phyloP scores from a whole-genome alignment of 2,888 invertebrate species.

The Agrotis exclamationis region DNA sequence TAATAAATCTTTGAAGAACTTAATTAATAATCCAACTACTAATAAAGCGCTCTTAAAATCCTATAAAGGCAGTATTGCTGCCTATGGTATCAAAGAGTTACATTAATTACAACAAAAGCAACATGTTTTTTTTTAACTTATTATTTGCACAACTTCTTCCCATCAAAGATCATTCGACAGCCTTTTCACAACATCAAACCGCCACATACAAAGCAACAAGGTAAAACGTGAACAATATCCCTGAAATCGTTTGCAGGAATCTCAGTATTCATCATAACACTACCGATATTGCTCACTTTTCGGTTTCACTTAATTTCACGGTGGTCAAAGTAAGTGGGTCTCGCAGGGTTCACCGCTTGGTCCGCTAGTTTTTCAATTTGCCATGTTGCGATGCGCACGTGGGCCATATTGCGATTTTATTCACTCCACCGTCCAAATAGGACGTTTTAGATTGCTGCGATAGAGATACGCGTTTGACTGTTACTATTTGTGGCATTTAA shows the following conservation, averaged over 20 bases:
- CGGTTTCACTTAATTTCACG: constrained; percentile 74
- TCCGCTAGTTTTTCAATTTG: constrained; percentile 76
- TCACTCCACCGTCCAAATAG: constrained; percentile 65
- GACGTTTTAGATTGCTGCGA: constrained; percentile 63
- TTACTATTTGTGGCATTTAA: constrained; percentile 51
- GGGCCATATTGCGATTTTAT: constrained; percentile 77
- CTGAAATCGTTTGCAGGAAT: constrained; percentile 25
- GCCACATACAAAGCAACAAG: not conserved
- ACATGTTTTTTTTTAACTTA: no score
- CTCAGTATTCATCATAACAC: constrained; percentile 56
- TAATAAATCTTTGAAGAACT: not conserved
- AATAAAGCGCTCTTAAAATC: no score
- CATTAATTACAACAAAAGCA: no score
- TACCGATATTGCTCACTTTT: constrained; percentile 61
- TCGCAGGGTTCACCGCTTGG: constrained; percentile 63
- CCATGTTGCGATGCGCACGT: constrained; percentile 67
- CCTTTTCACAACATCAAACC: constrained; percentile 31
- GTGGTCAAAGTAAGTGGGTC: constrained; percentile 73
- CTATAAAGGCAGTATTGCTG: no score
- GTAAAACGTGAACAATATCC: constrained; percentile 11
- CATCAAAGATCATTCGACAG: constrained; percentile 24
- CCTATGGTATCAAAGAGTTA: no score
- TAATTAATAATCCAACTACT: no score
- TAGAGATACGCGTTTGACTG: constrained; percentile 59
- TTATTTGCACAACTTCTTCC: not conserved